Base-by-base conservation (phyloP, 1,140 invertebrate genomes). In the Drosophila equinoxialis region DNA sequence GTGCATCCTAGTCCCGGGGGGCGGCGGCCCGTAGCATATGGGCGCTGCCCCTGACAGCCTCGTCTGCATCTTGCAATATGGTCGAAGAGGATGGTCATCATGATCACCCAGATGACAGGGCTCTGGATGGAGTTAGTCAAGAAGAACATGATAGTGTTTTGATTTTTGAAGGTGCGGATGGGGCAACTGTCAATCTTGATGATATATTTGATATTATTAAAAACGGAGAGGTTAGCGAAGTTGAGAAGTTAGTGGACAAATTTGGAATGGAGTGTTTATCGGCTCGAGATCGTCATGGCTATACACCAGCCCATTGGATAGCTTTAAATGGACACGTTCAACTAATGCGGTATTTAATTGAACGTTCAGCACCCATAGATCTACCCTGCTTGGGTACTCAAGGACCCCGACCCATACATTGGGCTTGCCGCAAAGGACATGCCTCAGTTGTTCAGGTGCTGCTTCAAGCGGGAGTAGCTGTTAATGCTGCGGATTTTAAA, bases 271-370 rank as follows among this genome's bases (percentile, higher is more conserved):
- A 95, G 92, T 94, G 95, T 58, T 90, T 97, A 26, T 95, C 94
- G 58, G 95, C 95, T 0, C 93, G 97, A 35, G 97, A 98, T 92
- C 96, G 97, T 84, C 97, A 97, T 93, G 97, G 97, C 14, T 98
- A 98, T 90, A 98, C 97, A 0, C 96, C 97, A 3, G 97, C 97
- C 10, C 97, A 98, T 92, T 98, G 97, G 97, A 96, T 96, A 10
- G 97, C 97, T 26, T 92, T 98, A 7, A 97, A 98, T 87, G 97
- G 97, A 13, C 96, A 96, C 81, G 95, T 96, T 11, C 95, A 96
- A 91, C 94, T 97, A 51, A 96, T 96, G 95, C 93, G 96, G 10
- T 97, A 96, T 82, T 94, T 98, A 54, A 95, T 98, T 11, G 97
- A 97, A 83, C 93, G 95, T 65, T 95, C 95, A 62, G 96, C 96